Base-by-base conservation (phyloP, 1,140 invertebrate species). In the Homarus americanus region DNA sequence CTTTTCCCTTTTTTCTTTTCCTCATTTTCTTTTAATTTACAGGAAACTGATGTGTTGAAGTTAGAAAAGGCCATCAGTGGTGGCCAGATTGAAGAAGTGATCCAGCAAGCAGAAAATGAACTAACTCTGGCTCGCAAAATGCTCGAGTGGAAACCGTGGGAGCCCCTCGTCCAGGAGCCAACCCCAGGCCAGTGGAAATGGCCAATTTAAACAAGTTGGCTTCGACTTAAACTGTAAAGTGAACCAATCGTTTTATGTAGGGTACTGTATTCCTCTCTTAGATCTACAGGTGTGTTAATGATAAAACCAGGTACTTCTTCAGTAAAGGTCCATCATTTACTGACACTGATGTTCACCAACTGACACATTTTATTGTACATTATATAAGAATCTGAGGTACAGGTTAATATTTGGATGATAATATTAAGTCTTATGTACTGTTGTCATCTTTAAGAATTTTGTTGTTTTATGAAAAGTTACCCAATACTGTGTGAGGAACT, bases 1-100 rank as follows among this genome's bases (percentile, higher is more conserved):
- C n/a, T n/a, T n/a, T n/a, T n/a, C n/a, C n/a, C n/a, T n/a, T n/a
- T n/a, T n/a, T n/a, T n/a, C n/a, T n/a, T n/a, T n/a, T n/a, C n/a
- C n/a, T n/a, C n/a, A n/a, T n/a, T n/a, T n/a, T n/a, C n/a, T n/a
- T n/a, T n/a, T n/a, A n/a, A 17, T 85, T 36, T 49, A 20, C 72
- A 93, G 89, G 93, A 93, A 89, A 83, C 93, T 53, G 94, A 96
- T 92, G 93, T 97, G 0, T 92, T 93, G 87, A 96, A 96, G 69
- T 94, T 99, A 80, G 98, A 99, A 94, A 44, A 80, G 10, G 94
- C 96, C 82, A 97, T 97, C 94, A 97, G 99, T 66, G 96, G 97
- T 94, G 98, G 98, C 1, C 98, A 99, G 95, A 96, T 97, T 20
- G 99, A 99, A 95, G 98, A 99, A 94, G 94, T 99, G 1, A 96